Evolutionary conservation across 2,888 invertebrate species (phyloP).

Genomic region (Hemaris fuciformis): DNA sequence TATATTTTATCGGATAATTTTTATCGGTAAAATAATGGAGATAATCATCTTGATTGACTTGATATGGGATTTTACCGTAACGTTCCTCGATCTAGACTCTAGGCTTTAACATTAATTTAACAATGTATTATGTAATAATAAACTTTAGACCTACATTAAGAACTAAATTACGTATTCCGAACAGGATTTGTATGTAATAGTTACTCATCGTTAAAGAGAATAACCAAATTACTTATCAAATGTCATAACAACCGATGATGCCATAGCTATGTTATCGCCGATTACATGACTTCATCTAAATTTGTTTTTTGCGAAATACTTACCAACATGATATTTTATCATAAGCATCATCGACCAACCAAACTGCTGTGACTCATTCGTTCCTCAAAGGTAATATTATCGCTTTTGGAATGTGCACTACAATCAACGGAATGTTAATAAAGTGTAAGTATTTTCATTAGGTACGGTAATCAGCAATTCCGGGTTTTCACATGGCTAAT

Average conservation of each 20-base stretch:
- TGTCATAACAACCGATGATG: constrained; percentile 23
- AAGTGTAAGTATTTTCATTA: neutral
- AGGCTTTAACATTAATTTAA: too few relatives aligned
- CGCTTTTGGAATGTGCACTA: constrained; percentile 36
- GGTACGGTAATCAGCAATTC: constrained; percentile 37
- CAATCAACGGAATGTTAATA: constrained; percentile 19
- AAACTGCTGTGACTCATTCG: constrained; percentile 46
- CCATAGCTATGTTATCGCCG: constrained; percentile 30
- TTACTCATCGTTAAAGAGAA: neutral
- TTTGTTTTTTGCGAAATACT: constrained; percentile 53
- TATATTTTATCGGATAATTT: neutral
- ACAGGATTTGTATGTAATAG: neutral
- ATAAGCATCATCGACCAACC: constrained; percentile 40
- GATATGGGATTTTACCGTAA: neutral
- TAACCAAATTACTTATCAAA: constrained; percentile 24
- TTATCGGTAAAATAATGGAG: neutral
- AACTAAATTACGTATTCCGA: neutral
- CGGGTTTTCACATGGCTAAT: constrained; percentile 28
- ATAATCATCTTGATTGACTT: neutral
- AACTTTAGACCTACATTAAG: too few relatives aligned
- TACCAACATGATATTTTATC: constrained; percentile 38
- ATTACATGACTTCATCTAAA: constrained; percentile 50
- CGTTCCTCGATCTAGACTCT: neutral
- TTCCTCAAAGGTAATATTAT: constrained; percentile 44
- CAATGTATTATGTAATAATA: too few relatives aligned